These are phyloP conservation scores for Gobius niger DNA, from an alignment of 2,113 vertebrate genomes.

Conservation along the genomic window DNA sequence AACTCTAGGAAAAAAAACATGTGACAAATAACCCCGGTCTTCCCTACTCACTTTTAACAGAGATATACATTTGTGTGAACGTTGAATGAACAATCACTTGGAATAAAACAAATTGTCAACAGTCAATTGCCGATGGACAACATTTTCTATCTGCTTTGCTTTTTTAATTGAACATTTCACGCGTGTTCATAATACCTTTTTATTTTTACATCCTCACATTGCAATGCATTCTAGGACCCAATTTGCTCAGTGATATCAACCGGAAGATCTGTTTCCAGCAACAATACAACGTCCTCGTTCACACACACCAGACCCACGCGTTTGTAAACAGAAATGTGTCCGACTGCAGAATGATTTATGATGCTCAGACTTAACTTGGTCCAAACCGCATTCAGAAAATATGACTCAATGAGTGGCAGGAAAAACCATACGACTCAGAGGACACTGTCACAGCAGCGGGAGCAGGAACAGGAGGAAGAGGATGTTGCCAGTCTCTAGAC, in stretches of 20 bases:
- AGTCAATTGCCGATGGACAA: too few relatives aligned
- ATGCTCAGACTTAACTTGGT: not conserved
- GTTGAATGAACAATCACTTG: too few relatives aligned
- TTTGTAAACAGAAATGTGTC: not conserved
- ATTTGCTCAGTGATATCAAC: not conserved
- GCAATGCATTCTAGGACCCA: too few relatives aligned
- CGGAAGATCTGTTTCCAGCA: not conserved
- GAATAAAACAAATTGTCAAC: too few relatives aligned
- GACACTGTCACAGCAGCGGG: slow-evolving; percentile 31
- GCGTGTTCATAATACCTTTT: too few relatives aligned
- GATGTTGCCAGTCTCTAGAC: slow-evolving; percentile 51
- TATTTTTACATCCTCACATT: too few relatives aligned
- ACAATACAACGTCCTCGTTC: not conserved
- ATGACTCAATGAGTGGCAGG: slow-evolving; percentile 46
- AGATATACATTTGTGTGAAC: too few relatives aligned
- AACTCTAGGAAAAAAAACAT: too few relatives aligned
- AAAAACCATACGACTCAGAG: slow-evolving; percentile 38
- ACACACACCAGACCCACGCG: not conserved
- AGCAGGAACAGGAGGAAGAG: slow-evolving; percentile 55
- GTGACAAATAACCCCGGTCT: too few relatives aligned
- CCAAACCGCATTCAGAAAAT: slow-evolving; percentile 9
- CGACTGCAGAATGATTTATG: not conserved
- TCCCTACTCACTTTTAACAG: too few relatives aligned
- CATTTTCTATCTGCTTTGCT: too few relatives aligned
- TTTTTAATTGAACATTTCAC: too few relatives aligned